These are phyloP conservation scores for Aricia agestis DNA, from an alignment of 1,140 invertebrate genomes.

Conservation along the genomic window DNA sequence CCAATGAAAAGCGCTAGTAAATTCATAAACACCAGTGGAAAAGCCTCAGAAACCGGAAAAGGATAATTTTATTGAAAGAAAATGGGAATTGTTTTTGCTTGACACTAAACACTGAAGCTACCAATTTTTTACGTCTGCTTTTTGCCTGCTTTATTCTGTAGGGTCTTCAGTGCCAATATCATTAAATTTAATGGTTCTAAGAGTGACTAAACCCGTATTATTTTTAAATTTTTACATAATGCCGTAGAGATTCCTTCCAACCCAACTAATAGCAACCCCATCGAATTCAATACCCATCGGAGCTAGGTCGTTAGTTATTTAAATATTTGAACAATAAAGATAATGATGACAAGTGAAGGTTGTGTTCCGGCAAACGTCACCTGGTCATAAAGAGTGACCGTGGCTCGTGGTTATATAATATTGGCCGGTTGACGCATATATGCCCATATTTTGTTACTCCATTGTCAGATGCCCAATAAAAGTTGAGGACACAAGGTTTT, in stretches of 20 bases:
- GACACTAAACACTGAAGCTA: too few species aligned
- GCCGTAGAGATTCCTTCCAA: not conserved
- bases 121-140: too few species aligned
- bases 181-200: too few species aligned
- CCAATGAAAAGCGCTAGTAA: too few species aligned
- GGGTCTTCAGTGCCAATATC: too few species aligned
- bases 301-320: not conserved
- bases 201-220: too few species aligned
- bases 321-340: slow-evolving; percentile 4
- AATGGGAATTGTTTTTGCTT: too few species aligned
- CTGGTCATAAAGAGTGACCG: slow-evolving; percentile 2
- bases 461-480: not conserved
- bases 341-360: slow-evolving; percentile 1
- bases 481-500: not conserved
- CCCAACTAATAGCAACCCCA: not conserved
- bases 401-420: not conserved
- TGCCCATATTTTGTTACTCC: not conserved
- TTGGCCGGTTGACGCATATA: not conserved
- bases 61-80: too few species aligned
- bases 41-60: too few species aligned
- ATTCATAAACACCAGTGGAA: too few species aligned
- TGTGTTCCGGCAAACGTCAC: not conserved
- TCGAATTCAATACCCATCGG: not conserved
- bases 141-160: too few species aligned
- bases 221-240: not conserved